These are phyloP conservation scores for Pangasius sanitwongsei DNA, from an alignment of 2,797 vertebrate genomes.

Conservation along the genomic window DNA sequence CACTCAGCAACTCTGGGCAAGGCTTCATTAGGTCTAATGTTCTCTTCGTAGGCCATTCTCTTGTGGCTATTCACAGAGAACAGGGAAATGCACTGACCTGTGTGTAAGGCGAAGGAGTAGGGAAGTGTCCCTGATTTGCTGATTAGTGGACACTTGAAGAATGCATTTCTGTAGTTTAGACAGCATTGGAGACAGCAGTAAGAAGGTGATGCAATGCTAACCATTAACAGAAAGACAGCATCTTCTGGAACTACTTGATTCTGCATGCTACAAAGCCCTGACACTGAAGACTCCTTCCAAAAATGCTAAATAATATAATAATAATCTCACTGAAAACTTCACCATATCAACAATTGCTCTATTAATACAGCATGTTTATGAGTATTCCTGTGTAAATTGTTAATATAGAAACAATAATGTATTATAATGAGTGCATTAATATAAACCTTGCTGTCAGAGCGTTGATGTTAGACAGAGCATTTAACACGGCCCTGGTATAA, in stretches of 20 bases:
- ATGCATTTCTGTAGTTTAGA: constrained; percentile 2
- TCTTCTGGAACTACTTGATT: not conserved
- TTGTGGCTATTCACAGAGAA: constrained; percentile 65
- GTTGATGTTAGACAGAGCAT: not conserved
- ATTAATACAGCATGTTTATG: not conserved
- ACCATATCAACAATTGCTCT: not conserved
- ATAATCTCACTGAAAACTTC: not conserved
- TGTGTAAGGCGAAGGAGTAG: constrained; percentile 58
- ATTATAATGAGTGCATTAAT: not conserved
- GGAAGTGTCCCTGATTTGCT: not conserved
- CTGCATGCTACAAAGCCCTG: not conserved
- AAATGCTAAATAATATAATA: not conserved
- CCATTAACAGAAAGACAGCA: not conserved
- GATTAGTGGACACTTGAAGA: not conserved
- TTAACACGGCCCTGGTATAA: not conserved
- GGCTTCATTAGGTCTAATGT: constrained; percentile 74
- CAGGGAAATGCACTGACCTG: constrained; percentile 64
- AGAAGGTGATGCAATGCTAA: not conserved
- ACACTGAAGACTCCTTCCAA: not conserved
- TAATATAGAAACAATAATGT: not conserved
- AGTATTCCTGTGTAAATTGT: not conserved
- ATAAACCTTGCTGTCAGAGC: not conserved
- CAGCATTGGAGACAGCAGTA: not conserved
- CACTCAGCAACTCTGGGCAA: constrained; percentile 72
- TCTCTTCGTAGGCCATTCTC: constrained; percentile 54